Conservation (phyloP, 2,797 vertebrate genomes). For the Chromobotia macracanthus region DNA sequence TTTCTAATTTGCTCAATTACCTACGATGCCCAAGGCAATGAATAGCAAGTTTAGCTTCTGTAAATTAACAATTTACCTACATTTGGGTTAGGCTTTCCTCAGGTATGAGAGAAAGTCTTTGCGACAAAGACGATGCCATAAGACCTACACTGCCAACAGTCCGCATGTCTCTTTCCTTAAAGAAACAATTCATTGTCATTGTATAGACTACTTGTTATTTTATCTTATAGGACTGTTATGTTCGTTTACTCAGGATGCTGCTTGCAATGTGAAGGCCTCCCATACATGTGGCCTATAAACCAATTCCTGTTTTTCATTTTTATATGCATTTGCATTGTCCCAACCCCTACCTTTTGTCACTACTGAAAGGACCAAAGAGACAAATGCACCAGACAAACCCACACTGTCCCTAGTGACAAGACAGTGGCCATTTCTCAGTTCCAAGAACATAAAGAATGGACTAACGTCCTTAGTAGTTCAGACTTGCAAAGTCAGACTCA, state of each 20-base stretch:
- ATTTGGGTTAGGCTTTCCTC: conserved; percentile 72
- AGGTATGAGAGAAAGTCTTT: conserved; percentile 76
- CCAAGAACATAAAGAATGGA: too few relatives aligned
- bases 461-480: too few relatives aligned
- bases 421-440: conserved; percentile 85
- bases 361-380: conserved; percentile 76
- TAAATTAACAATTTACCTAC: too few relatives aligned
- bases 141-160: conserved; percentile 82
- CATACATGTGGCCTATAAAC: conserved; percentile 34
- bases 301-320: conserved; percentile 41
- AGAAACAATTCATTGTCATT: conserved; percentile 71
- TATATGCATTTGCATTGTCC: conserved; percentile 59
- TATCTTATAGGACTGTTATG: conserved; percentile 25
- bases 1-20: too few relatives aligned
- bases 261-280: conserved; percentile 1
- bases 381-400: conserved; percentile 72
- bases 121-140: conserved; percentile 84
- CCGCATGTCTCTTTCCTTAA: conserved; percentile 82
- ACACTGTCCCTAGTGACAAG: conserved; percentile 78
- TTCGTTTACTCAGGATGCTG: conserved; percentile 32
- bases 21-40: too few relatives aligned
- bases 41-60: too few relatives aligned
- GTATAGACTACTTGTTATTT: conserved; percentile 58
- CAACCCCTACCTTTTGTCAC: conserved; percentile 43
- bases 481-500: too few relatives aligned